phyloP scores from a whole-genome alignment of 2,797 vertebrate species.

The Microcaecilia unicolor region DNA sequence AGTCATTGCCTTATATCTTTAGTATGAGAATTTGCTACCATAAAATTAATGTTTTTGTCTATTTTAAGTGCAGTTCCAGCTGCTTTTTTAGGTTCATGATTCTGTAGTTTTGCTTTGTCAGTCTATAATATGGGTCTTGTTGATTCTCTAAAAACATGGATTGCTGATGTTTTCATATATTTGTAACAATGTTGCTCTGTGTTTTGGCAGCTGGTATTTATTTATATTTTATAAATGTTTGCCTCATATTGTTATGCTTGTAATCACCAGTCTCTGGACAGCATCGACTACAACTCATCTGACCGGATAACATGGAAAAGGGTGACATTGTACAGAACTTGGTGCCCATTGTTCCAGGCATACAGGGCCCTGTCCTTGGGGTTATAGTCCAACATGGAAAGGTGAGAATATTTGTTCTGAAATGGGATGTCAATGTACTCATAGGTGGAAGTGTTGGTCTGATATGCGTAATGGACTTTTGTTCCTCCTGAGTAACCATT shows the following conservation, averaged over 20 bases:
- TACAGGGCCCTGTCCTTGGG: slow-evolving; percentile 91
- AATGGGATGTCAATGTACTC: slow-evolving; percentile 96
- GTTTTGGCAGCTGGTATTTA: background rate
- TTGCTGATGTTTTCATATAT: slow-evolving; percentile 1
- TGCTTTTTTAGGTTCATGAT: slow-evolving; percentile 20
- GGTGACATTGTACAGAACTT: slow-evolving; percentile 93
- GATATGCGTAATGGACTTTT: slow-evolving; percentile 94
- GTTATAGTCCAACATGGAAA: slow-evolving; percentile 98
- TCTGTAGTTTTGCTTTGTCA: background rate
- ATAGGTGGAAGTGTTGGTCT: slow-evolving; percentile 95
- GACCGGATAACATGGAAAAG: slow-evolving; percentile 93
- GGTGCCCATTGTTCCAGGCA: slow-evolving; percentile 96
- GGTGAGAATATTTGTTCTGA: slow-evolving; percentile 93
- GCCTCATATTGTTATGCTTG: background rate
- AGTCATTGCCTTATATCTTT: slow-evolving; percentile 78
- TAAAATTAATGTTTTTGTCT: slow-evolving; percentile 37
- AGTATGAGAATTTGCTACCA: slow-evolving; percentile 53
- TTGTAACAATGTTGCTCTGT: slow-evolving; percentile 7
- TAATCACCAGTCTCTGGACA: slow-evolving; percentile 9
- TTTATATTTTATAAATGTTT: slow-evolving; percentile 2
- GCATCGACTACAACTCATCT: slow-evolving; percentile 75
- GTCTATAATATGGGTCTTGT: slow-evolving; percentile 1
- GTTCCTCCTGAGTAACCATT: slow-evolving; percentile 92
- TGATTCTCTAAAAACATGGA: slow-evolving; percentile 19
- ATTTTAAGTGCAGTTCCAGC: slow-evolving; percentile 56